Conservation (phyloP, 2,888 invertebrate species). For the Ferrisia virgata region DNA sequence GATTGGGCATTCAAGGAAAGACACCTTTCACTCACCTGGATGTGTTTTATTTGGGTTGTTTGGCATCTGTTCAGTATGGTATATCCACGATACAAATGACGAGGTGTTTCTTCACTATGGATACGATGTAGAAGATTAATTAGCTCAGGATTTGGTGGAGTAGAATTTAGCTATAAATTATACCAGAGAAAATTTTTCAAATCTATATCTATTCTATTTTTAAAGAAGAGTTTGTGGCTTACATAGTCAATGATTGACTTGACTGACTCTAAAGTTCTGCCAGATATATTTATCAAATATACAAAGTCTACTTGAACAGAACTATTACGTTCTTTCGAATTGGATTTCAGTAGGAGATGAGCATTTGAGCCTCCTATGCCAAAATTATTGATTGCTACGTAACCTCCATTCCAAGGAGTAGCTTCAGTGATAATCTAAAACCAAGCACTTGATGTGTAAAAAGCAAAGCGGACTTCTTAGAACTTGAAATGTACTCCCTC, state of each 20-base stretch:
- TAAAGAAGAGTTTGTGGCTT: background rate
- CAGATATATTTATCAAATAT: constrained; percentile 49
- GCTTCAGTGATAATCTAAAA: constrained; percentile 50
- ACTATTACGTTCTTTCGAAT: constrained; percentile 49
- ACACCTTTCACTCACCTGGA: constrained; percentile 6
- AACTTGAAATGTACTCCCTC: too few species aligned
- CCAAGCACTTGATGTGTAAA: too few species aligned
- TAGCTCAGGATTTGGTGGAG: constrained; percentile 48
- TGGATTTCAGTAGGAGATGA: constrained; percentile 47
- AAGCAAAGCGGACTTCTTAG: background rate
- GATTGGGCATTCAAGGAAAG: too few species aligned
- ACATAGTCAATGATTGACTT: constrained; percentile 47
- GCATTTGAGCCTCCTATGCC: constrained; percentile 45
- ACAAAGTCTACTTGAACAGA: constrained; percentile 46
- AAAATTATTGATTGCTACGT: constrained; percentile 54
- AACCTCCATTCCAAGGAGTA: constrained; percentile 54
- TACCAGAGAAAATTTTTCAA: background rate
- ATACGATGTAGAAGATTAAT: constrained; percentile 51
- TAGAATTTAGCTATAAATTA: constrained; percentile 47
- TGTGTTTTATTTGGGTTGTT: background rate
- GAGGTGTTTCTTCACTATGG: constrained; percentile 51
- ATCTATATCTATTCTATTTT: background rate
- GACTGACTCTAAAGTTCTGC: constrained; percentile 47
- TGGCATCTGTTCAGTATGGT: constrained; percentile 53
- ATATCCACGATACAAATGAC: constrained; percentile 57